These are phyloP conservation scores for Phrynosoma blainvillii DNA, from an alignment of 2,113 vertebrate genomes.

Conservation along the genomic window DNA sequence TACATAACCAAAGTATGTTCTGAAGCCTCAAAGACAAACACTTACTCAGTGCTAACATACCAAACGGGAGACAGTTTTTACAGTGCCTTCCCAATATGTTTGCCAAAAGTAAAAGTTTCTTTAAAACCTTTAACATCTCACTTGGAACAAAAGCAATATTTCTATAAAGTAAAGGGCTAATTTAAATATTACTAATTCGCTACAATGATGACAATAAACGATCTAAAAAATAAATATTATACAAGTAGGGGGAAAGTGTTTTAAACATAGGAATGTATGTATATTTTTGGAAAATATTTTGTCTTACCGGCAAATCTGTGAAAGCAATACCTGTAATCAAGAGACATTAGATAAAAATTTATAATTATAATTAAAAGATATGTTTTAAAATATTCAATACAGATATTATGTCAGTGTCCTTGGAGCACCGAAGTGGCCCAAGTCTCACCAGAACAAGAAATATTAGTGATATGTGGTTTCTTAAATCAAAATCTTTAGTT, in stretches of 20 bases:
- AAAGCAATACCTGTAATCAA: conserved; percentile 81
- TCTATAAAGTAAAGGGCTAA: background rate
- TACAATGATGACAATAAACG: background rate
- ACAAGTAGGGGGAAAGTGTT: background rate
- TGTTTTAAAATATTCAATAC: background rate
- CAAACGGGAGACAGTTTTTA: background rate
- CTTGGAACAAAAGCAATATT: background rate
- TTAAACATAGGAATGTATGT: conserved; percentile 2
- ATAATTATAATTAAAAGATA: conserved; percentile 21
- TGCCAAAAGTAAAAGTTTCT: background rate
- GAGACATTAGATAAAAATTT: conserved; percentile 61
- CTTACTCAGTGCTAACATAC: background rate
- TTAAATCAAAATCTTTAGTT: background rate
- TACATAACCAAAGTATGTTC: background rate
- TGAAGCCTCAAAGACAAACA: background rate
- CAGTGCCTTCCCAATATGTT: background rate
- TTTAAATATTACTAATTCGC: background rate
- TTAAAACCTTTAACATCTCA: background rate
- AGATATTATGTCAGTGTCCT: background rate
- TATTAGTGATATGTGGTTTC: background rate
- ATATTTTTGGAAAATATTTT: conserved; percentile 41
- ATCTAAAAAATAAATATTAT: background rate
- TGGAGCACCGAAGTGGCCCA: background rate
- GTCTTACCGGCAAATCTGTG: conserved; percentile 85
- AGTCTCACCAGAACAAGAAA: background rate